phyloP scores from a whole-genome alignment of 1,140 invertebrate genomes.

The Batillaria attramentaria region DNA sequence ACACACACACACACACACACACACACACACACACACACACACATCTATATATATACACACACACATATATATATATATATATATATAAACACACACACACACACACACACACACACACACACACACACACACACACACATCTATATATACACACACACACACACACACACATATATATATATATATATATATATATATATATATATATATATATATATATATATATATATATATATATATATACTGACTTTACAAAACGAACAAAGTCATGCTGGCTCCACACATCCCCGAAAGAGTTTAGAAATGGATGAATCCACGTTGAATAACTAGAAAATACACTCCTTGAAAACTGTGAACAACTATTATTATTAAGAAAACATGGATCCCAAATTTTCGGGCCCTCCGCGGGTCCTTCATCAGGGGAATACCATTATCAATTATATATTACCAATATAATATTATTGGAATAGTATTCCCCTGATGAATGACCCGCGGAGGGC shows the following conservation, averaged over 20 bases:
- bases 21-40: not conserved
- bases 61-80: conserved; percentile 20
- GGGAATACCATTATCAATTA: no score
- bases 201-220: not conserved
- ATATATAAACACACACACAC: conserved; percentile 25
- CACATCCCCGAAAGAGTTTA: not conserved
- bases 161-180: not conserved
- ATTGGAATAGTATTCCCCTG: not conserved
- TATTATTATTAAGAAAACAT: not conserved
- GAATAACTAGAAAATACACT: not conserved
- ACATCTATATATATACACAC: not conserved
- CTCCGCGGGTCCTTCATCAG: no score
- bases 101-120: conserved; percentile 23
- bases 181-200: not conserved
- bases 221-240: not conserved
- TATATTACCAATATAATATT: not conserved
- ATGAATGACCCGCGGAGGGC: not conserved
- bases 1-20: conserved; percentile 13
- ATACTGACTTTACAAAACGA: not conserved
- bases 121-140: not conserved
- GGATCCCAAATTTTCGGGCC: not conserved
- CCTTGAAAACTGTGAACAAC: not conserved
- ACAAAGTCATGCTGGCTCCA: not conserved
- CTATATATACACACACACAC: conserved; percentile 8
- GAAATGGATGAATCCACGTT: not conserved